Evolutionary conservation across 1,140 invertebrate genomes (phyloP).

Genomic region (Cotesia glomerata): DNA sequence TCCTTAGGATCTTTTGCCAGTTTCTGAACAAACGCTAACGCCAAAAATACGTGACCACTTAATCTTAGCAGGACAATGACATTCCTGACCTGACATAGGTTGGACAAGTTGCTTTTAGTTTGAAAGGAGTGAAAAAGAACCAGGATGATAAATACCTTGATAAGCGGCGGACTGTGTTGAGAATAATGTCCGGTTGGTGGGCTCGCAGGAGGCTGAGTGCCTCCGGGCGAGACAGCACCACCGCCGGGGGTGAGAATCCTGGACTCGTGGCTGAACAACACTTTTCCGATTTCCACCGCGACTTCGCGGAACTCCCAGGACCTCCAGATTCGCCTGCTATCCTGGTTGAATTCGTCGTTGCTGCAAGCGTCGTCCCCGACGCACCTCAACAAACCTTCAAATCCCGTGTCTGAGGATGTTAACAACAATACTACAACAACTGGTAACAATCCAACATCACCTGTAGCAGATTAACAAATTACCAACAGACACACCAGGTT

Average conservation of each 20-base stretch:
- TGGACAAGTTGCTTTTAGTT: too few species aligned
- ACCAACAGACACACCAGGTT: too few species aligned
- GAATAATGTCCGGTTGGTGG: conserved; percentile 54
- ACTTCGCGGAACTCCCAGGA: conserved; percentile 46
- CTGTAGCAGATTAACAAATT: neutral
- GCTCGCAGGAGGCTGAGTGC: conserved; percentile 59
- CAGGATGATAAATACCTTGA: conserved; percentile 53
- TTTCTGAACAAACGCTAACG: too few species aligned
- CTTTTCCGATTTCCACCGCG: conserved; percentile 55
- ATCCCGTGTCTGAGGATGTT: conserved; percentile 7
- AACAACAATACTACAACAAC: neutral
- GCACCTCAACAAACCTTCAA: neutral
- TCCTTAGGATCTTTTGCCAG: conserved; percentile 20
- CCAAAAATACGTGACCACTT: too few species aligned
- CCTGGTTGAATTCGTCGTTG: neutral
- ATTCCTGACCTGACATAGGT: too few species aligned
- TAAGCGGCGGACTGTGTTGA: conserved; percentile 55
- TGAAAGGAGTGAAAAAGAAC: neutral
- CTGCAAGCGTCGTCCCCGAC: neutral
- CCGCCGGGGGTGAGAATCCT: conserved; percentile 63
- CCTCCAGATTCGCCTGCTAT: conserved; percentile 23
- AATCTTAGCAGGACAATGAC: too few species aligned
- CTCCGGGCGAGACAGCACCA: conserved; percentile 58
- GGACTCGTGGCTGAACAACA: conserved; percentile 62
- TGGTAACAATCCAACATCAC: neutral